Evolutionary conservation across 2,797 vertebrate genomes (phyloP).

Genomic region (Acanthurus leucopareius): DNA sequence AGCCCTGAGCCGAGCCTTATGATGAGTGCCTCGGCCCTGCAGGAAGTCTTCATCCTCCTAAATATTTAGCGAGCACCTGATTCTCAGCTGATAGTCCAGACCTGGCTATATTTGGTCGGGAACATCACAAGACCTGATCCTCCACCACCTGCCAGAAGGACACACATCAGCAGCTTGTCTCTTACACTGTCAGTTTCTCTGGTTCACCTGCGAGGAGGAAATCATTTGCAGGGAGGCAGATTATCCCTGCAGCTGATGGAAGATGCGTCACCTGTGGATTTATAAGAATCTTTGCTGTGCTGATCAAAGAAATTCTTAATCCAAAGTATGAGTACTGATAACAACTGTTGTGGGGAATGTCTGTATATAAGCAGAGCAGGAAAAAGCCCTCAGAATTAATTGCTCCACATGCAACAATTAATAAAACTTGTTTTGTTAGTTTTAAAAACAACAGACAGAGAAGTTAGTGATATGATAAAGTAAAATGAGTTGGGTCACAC

Average conservation of each 20-base stretch:
- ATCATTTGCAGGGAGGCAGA: constrained; percentile 29
- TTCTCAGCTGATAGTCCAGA: constrained; percentile 75
- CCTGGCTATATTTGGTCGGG: constrained; percentile 67
- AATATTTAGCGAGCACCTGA: constrained; percentile 78
- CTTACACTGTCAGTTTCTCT: constrained; percentile 25
- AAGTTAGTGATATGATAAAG: not conserved
- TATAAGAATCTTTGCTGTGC: constrained; percentile 48
- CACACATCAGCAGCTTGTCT: constrained; percentile 29
- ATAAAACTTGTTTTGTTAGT: not conserved
- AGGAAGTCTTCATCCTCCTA: constrained; percentile 67
- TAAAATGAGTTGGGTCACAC: not conserved
- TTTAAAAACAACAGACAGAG: not conserved
- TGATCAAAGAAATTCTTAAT: constrained; percentile 55
- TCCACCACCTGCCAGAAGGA: constrained; percentile 51
- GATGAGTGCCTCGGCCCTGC: constrained; percentile 59
- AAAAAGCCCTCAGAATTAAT: constrained; percentile 10
- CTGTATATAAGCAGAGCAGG: constrained; percentile 12
- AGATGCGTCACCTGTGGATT: constrained; percentile 51
- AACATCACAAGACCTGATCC: constrained; percentile 72
- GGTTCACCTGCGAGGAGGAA: constrained; percentile 36
- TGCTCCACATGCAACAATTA: constrained; percentile 8
- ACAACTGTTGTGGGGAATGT: constrained; percentile 27
- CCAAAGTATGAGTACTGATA: constrained; percentile 30
- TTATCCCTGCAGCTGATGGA: constrained; percentile 40
- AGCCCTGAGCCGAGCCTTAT: constrained; percentile 36